phyloP scores from a whole-genome alignment of 2,888 invertebrate species.

The Scaptomyza caliginosa region DNA sequence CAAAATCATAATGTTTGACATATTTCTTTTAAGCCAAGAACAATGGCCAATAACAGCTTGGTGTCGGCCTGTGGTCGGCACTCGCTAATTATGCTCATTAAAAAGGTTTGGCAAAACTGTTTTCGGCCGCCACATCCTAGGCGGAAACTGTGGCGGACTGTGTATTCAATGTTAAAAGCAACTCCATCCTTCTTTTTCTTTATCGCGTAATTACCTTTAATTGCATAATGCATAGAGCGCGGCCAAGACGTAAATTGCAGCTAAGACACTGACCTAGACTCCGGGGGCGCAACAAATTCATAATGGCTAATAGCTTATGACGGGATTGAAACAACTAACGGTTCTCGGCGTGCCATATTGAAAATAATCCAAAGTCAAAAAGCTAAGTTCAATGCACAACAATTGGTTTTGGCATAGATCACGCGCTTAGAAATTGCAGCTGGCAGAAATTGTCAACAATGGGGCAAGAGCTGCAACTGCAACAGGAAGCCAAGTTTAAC shows the following conservation, averaged over 20 bases:
- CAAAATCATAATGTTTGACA: slow-evolving; percentile 62
- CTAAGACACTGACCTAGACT: slow-evolving; percentile 82
- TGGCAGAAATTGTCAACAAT: slow-evolving; percentile 12
- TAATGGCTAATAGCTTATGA: slow-evolving; percentile 49
- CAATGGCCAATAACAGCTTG: slow-evolving; percentile 76
- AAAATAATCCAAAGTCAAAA: slow-evolving; percentile 25
- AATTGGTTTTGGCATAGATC: slow-evolving; percentile 58
- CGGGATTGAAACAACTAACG: slow-evolving; percentile 46
- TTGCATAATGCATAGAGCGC: slow-evolving; percentile 63
- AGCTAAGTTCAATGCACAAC: slow-evolving; percentile 63
- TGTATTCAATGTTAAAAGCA: slow-evolving; percentile 4
- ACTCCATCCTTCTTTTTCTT: slow-evolving; percentile 50
- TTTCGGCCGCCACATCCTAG: slow-evolving; percentile 76
- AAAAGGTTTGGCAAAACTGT: slow-evolving; percentile 53
- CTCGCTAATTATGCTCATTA: slow-evolving; percentile 78
- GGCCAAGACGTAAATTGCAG: slow-evolving; percentile 64
- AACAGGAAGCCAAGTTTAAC: slow-evolving; percentile 48
- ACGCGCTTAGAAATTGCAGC: slow-evolving; percentile 43
- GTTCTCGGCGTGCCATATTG: slow-evolving; percentile 47
- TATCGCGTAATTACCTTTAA: slow-evolving; percentile 79
- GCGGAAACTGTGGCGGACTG: slow-evolving; percentile 72
- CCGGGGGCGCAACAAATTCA: slow-evolving; percentile 58
- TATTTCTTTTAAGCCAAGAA: slow-evolving; percentile 56
- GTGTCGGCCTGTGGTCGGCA: slow-evolving; percentile 38
- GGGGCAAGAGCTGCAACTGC: slow-evolving; percentile 15